Evolutionary conservation across 2,888 invertebrate species (phyloP), one percentile per base, ranked within the genome.

Genomic region (Ypsolopha sequella): DNA sequence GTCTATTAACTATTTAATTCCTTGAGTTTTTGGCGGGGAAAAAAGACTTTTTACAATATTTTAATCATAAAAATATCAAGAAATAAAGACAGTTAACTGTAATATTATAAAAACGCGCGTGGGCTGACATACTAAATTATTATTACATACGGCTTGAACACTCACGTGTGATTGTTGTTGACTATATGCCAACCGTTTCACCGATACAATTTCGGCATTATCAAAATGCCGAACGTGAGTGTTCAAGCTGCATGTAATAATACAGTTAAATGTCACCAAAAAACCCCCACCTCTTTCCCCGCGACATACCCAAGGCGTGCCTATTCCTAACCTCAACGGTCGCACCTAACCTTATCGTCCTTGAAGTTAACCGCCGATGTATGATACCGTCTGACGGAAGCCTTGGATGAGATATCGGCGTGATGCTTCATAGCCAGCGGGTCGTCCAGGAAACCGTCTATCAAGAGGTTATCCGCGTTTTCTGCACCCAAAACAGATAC

Each of bases 381-480:
- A 65, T 85, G 85, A 62, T 78, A 82, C 45, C 66, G 66, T 34
- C 82, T 63, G 34, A 55, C 55, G 10, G 67, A 62, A 1, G 65
- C 59, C 1, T 65, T 52, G 47, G 61, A 43, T 33, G 73, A 64
- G 6, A 66, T 62, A 6, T 53, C 54, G 36, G 55, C 58, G 55
- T 71, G 73, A 1, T 61, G 66, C 11, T 53, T 49, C 34, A 68
- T 24, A 10, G 73, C 54, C 36, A 56, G 64, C 34, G 74, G 70
- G 53, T 76, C 76, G 60, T 87, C 87, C 60, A 88, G 70, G 73
- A 87, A 88, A 53, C 87, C 87, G 58, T 87, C 87, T 73, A 84
- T 58, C 56, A 87, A 70, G 54, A 88, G 76, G 41, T 80, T 80
- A 68, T 86, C 65, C 49, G 65, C 76, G 57, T 87, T 86, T 67